Evolutionary conservation across 2,888 invertebrate genomes (phyloP).

Genomic region (Pachydiplax longipennis): DNA sequence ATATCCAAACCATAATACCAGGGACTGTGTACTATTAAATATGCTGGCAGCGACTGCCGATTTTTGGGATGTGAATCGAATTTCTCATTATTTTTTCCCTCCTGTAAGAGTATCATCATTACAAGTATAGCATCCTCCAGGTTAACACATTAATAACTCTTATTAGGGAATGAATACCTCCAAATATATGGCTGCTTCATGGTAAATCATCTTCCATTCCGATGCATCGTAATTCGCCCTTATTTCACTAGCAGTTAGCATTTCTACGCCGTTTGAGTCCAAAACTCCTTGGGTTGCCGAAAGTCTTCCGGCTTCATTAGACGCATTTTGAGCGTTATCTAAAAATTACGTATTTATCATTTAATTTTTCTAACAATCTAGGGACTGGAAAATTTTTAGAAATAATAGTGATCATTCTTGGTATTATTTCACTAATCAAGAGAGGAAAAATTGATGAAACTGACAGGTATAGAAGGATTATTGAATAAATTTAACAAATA

Average conservation of each 20-base stretch:
- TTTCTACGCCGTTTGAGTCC: constrained; percentile 22
- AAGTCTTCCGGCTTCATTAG: not conserved
- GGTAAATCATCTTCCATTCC: constrained; percentile 90
- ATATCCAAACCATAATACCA: constrained; percentile 87
- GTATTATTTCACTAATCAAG: no score
- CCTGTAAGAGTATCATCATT: constrained; percentile 63
- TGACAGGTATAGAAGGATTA: no score
- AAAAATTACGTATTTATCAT: not conserved
- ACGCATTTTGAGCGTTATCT: constrained; percentile 1
- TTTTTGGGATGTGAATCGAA: constrained; percentile 87
- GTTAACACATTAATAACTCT: not conserved
- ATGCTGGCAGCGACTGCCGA: constrained; percentile 83
- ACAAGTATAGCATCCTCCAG: not conserved
- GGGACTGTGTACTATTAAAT: constrained; percentile 84
- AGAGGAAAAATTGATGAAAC: no score
- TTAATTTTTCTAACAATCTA: no score
- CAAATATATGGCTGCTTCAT: constrained; percentile 87
- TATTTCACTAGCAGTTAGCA: constrained; percentile 1
- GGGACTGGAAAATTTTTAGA: no score
- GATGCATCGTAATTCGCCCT: constrained; percentile 49
- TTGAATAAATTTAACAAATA: no score
- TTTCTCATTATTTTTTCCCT: constrained; percentile 90
- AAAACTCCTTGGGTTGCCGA: not conserved
- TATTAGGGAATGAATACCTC: constrained; percentile 64
- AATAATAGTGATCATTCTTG: no score